A percentile compares a stretch with the other conserved stretches of the same genome.
Evolutionary conservation across 2,113 vertebrate genomes (phyloP).

Genomic region (Grus americana): DNA sequence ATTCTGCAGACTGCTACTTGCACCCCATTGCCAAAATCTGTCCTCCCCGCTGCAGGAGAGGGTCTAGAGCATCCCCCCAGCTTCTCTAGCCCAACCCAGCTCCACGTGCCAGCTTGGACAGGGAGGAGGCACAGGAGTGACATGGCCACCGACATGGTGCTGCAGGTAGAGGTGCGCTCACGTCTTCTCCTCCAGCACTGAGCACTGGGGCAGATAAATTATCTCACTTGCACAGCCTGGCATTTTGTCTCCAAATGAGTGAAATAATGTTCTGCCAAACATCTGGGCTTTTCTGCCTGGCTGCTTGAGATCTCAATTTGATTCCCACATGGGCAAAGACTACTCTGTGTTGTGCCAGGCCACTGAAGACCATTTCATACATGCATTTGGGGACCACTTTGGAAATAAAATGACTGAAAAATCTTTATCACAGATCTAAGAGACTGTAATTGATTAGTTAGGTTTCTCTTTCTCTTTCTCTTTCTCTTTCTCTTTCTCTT

Average conservation of each 20-base stretch:
- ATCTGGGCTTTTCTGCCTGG: background rate
- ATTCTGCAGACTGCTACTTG: background rate
- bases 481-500: too few species aligned
- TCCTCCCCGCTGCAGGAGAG: background rate
- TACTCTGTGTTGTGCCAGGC: background rate
- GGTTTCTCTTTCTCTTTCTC: too few species aligned
- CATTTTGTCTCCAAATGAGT: background rate
- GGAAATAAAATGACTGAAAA: background rate
- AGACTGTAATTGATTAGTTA: background rate
- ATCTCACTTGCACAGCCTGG: background rate
- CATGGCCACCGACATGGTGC: fast-evolving
- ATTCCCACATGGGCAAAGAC: background rate
- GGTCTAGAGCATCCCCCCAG: background rate
- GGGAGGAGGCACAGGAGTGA: background rate
- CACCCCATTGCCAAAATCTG: background rate
- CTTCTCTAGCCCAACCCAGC: background rate
- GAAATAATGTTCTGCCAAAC: background rate
- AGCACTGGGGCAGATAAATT: background rate
- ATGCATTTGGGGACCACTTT: background rate
- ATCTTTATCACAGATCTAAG: background rate
- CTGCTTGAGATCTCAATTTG: background rate
- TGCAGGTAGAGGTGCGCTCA: background rate
- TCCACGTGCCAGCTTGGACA: background rate
- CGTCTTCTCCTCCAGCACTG: background rate
- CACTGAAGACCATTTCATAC: background rate